phyloP scores from a whole-genome alignment of 2,113 vertebrate genomes.

The Poecile atricapillus region DNA sequence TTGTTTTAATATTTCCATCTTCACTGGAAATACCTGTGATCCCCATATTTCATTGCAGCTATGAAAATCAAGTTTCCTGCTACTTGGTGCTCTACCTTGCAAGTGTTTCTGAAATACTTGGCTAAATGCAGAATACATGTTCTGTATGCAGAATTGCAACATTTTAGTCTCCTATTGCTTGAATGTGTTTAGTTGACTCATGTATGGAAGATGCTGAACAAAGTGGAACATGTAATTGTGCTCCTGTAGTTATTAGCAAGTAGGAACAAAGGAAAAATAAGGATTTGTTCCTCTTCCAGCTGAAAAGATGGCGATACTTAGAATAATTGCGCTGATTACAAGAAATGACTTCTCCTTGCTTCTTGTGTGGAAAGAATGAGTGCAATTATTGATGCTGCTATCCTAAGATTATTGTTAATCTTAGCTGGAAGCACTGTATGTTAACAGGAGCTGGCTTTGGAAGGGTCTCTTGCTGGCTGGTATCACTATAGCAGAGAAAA shows the following conservation, averaged over 20 bases:
- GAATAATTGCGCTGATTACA: neutral
- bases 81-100: neutral
- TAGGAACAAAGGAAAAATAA: neutral
- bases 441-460: neutral
- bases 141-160: neutral
- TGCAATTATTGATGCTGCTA: neutral
- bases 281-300: neutral
- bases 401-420: neutral
- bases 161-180: neutral
- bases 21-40: neutral
- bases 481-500: slow-evolving; percentile 46
- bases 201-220: neutral
- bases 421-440: neutral
- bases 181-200: neutral
- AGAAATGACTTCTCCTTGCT: neutral
- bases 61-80: neutral
- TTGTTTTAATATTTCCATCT: neutral
- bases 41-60: neutral
- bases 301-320: neutral
- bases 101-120: neutral
- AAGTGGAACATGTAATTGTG: neutral
- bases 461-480: neutral
- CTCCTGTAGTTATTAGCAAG: neutral
- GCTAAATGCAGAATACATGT: neutral
- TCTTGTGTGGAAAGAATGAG: neutral